These are phyloP conservation scores for Melanotaenia duboulayi DNA, from an alignment of 2,113 vertebrate genomes.

Conservation along the genomic window DNA sequence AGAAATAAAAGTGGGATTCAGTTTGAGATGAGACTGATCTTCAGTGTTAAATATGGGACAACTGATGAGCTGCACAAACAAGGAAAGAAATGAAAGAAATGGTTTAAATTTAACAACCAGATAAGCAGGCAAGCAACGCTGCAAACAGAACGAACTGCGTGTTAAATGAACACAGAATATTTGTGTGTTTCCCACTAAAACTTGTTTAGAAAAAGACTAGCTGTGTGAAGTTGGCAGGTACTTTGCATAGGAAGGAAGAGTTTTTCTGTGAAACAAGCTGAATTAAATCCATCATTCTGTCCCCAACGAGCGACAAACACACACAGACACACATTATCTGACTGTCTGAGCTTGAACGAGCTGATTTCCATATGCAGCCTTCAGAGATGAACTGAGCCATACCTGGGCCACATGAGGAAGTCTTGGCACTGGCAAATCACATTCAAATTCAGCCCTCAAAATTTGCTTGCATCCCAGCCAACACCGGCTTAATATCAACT, in stretches of 20 bases:
- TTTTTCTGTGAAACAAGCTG: slow-evolving; percentile 19
- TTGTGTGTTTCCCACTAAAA: too few species aligned
- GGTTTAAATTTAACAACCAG: too few species aligned
- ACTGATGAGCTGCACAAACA: neutral
- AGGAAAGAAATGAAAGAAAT: too few species aligned
- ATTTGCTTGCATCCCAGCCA: slow-evolving; percentile 81
- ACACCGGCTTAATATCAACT: slow-evolving; percentile 76
- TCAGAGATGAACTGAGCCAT: slow-evolving; percentile 79
- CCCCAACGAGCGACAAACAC: neutral
- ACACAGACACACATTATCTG: slow-evolving; percentile 13
- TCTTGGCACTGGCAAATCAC: slow-evolving; percentile 83
- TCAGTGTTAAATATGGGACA: neutral
- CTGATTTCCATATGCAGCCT: slow-evolving; percentile 81
- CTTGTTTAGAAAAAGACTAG: too few species aligned
- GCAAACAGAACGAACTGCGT: too few species aligned
- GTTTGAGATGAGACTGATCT: neutral
- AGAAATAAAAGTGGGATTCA: neutral
- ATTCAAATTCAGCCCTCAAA: slow-evolving; percentile 85
- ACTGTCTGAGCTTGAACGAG: slow-evolving; percentile 50
- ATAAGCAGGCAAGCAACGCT: too few species aligned
- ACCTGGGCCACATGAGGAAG: slow-evolving; percentile 79
- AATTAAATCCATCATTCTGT: slow-evolving; percentile 3
- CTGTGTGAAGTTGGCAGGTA: too few species aligned
- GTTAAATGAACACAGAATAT: too few species aligned
- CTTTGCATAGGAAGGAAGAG: slow-evolving; percentile 49